These are phyloP conservation scores for Torymus auratus DNA, from an alignment of 2,888 invertebrate genomes.

Conservation along the genomic window DNA sequence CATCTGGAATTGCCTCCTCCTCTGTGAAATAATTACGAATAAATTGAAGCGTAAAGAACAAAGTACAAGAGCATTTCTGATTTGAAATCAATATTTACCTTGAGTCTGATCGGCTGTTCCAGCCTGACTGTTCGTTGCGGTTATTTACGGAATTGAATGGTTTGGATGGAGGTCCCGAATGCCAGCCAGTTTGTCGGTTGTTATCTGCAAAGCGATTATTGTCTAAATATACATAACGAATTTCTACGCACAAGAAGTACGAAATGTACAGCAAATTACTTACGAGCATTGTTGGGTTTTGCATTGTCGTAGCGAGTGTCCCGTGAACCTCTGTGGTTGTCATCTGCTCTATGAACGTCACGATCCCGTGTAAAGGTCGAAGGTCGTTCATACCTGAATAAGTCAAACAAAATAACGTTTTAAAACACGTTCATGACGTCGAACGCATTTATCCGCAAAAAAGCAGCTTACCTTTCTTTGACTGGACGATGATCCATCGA, in stretches of 20 bases:
- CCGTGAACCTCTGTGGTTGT: slow-evolving; percentile 72
- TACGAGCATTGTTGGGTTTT: slow-evolving; percentile 73
- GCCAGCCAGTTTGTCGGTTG: slow-evolving; percentile 73
- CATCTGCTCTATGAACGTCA: slow-evolving; percentile 73
- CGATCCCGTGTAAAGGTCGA: slow-evolving; percentile 71
- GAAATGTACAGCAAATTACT: slow-evolving; percentile 61
- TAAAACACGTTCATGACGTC: too few relatives aligned
- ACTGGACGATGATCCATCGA: slow-evolving; percentile 71
- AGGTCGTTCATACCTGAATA: slow-evolving; percentile 71
- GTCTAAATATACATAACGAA: slow-evolving; percentile 63
- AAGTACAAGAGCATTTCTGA: neutral
- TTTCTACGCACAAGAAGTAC: neutral
- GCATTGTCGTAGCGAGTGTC: slow-evolving; percentile 73
- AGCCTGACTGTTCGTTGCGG: slow-evolving; percentile 72
- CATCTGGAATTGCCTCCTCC: slow-evolving; percentile 64
- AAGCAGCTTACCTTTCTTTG: slow-evolving; percentile 70
- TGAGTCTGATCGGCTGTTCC: slow-evolving; percentile 74
- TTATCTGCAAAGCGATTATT: slow-evolving; percentile 74
- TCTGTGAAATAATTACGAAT: too few relatives aligned
- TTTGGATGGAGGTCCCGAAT: slow-evolving; percentile 72
- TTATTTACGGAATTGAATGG: slow-evolving; percentile 74
- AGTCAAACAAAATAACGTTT: too few relatives aligned
- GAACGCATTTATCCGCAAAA: too few relatives aligned
- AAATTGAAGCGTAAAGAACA: too few relatives aligned
- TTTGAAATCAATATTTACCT: slow-evolving; percentile 64